Conservation (phyloP, 1,140 invertebrate genomes). For the Rhyzopertha dominica region DNA sequence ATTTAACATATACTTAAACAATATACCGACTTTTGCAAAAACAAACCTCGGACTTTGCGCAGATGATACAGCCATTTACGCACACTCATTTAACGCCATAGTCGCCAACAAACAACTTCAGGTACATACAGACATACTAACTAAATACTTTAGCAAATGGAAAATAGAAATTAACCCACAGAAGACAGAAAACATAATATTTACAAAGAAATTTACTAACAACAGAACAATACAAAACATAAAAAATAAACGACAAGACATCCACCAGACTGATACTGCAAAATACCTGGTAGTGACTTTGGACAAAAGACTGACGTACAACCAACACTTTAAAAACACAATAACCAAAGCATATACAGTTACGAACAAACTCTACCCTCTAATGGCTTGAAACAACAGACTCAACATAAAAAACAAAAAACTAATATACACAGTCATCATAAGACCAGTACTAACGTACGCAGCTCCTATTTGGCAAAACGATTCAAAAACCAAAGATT, state of each 20-base stretch:
- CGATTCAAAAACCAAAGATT: neutral
- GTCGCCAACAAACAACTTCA: constrained; percentile 35
- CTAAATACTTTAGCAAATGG: constrained; percentile 34
- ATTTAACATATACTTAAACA: constrained; percentile 2
- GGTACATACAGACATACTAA: constrained; percentile 29
- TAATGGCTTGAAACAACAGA: constrained; percentile 17
- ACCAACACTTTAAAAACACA: constrained; percentile 2
- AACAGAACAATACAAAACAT: constrained; percentile 5
- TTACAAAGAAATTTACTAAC: constrained; percentile 15
- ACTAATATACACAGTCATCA: constrained; percentile 15
- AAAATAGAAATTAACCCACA: constrained; percentile 29
- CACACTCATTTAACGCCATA: constrained; percentile 29
- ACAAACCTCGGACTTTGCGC: constrained; percentile 9
- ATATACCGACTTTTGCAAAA: constrained; percentile 8
- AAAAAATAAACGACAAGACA: neutral
- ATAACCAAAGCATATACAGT: constrained; percentile 7
- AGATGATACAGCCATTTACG: constrained; percentile 24
- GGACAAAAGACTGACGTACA: constrained; percentile 11
- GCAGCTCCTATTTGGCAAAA: constrained; percentile 11
- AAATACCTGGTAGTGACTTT: constrained; percentile 11
- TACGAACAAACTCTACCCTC: neutral
- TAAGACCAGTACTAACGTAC: constrained; percentile 11
- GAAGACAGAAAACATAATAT: constrained; percentile 33
- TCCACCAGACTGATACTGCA: neutral
- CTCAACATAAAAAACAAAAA: constrained; percentile 25